A percentile compares a stretch with the other conserved stretches of the same genome.
phyloP scores from a whole-genome alignment of 2,113 vertebrate genomes.

The Albula goreensis region DNA sequence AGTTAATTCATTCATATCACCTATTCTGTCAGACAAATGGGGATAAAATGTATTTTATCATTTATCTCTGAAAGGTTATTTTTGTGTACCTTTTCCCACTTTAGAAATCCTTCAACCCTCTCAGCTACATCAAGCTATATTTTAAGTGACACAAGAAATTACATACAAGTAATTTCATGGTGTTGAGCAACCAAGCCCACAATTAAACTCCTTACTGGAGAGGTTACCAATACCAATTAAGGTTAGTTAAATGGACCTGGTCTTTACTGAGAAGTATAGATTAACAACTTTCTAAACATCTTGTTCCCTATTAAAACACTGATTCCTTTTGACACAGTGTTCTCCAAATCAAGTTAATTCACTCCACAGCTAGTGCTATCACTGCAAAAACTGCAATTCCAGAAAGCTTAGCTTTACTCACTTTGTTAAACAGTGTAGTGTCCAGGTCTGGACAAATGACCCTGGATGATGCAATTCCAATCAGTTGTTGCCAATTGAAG shows the following conservation, averaged over 20 bases:
- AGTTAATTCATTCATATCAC: neutral
- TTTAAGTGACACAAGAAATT: neutral
- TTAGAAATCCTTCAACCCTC: neutral
- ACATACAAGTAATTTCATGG: conserved; percentile 5
- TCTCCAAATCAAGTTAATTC: neutral
- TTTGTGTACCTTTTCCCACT: neutral
- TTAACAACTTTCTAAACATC: neutral
- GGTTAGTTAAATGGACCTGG: neutral
- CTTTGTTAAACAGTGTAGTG: no score
- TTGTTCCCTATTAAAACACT: neutral
- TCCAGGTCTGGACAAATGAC: no score
- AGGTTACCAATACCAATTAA: neutral
- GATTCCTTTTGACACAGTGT: neutral
- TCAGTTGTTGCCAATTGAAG: no score
- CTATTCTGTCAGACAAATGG: neutral
- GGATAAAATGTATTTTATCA: neutral
- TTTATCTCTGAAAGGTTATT: neutral
- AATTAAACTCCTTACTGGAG: neutral
- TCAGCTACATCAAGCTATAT: neutral
- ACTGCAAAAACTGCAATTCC: neutral
- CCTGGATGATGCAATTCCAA: no score
- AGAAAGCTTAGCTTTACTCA: neutral
- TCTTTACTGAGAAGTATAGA: neutral
- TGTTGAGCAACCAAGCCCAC: neutral
- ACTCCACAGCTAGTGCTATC: neutral